Conservation (phyloP, 2,888 invertebrate species). For the Erebia aethiops region DNA sequence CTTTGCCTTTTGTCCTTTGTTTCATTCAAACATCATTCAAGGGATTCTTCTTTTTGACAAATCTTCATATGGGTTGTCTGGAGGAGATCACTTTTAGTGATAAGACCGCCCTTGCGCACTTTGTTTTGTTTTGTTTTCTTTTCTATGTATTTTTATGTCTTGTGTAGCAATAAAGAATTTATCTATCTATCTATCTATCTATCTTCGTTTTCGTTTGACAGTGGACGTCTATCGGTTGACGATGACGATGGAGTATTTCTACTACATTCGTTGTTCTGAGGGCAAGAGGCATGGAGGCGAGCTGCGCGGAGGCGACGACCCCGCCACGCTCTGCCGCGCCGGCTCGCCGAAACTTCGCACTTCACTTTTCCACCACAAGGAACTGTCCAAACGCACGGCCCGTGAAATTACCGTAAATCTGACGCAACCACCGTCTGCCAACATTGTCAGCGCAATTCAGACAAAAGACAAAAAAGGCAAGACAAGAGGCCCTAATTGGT, state of each 20-base stretch:
- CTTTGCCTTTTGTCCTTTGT: no score
- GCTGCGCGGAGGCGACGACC: conserved; percentile 67
- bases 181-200: no score
- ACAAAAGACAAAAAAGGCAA: conserved; percentile 37
- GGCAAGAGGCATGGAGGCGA: conserved; percentile 15
- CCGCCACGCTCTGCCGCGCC: conserved; percentile 65
- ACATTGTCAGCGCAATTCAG: conserved; percentile 42
- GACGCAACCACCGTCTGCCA: conserved; percentile 62
- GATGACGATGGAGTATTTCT: background rate
- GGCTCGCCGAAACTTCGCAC: conserved; percentile 79
- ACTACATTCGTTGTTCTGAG: background rate
- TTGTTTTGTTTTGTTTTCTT: no score
- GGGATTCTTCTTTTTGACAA: no score
- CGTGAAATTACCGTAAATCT: conserved; percentile 79
- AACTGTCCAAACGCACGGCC: conserved; percentile 66
- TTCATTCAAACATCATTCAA: no score
- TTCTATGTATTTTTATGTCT: no score
- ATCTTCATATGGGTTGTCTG: no score
- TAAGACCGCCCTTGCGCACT: no score
- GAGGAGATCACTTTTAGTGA: no score
- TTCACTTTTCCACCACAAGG: conserved; percentile 78
- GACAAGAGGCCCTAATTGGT: conserved; percentile 28
- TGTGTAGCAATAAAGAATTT: no score
- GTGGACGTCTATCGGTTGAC: no score
- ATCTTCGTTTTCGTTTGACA: no score